These are phyloP conservation scores for Harlomillsia oculata DNA, from an alignment of 1,140 invertebrate species.

Conservation along the genomic window DNA sequence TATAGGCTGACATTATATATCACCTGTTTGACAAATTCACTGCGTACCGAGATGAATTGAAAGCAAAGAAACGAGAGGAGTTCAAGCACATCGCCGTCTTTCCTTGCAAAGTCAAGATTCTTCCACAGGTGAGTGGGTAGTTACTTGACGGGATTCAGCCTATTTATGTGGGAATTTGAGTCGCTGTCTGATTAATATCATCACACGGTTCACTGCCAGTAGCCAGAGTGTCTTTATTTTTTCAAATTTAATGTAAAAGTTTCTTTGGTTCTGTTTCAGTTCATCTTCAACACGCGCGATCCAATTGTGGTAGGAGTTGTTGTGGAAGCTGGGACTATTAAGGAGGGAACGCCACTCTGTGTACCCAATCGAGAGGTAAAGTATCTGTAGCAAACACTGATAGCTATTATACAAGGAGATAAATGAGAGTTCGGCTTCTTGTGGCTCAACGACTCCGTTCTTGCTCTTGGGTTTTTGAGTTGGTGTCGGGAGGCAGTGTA, in stretches of 20 bases:
- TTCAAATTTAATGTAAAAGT: not conserved
- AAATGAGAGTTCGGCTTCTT: no score
- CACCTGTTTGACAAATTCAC: conserved; percentile 98
- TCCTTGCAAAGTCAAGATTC: conserved; percentile 82
- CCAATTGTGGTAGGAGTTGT: conserved; percentile 94
- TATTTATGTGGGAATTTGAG: not conserved
- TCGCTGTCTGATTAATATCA: no score
- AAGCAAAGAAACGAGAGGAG: conserved; percentile 83
- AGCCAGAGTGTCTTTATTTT: not conserved
- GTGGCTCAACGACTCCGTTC: no score
- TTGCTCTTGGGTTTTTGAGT: no score
- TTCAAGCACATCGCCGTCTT: conserved; percentile 95
- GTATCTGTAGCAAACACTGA: no score
- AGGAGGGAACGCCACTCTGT: conserved; percentile 92
- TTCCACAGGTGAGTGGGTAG: conserved; percentile 55
- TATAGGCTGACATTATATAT: conserved; percentile 99
- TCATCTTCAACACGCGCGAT: conserved; percentile 93
- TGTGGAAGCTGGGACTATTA: conserved; percentile 89
- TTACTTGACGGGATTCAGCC: conserved; percentile 4
- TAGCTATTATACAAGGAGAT: no score
- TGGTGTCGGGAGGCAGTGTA: no score
- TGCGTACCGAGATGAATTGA: conserved; percentile 87
- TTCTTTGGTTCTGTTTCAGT: conserved; percentile 48
- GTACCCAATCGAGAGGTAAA: conserved; percentile 71
- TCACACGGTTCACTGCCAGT: no score